Evolutionary conservation across 2,797 vertebrate genomes (phyloP).

Genomic region (Coccyzus lansbergi): DNA sequence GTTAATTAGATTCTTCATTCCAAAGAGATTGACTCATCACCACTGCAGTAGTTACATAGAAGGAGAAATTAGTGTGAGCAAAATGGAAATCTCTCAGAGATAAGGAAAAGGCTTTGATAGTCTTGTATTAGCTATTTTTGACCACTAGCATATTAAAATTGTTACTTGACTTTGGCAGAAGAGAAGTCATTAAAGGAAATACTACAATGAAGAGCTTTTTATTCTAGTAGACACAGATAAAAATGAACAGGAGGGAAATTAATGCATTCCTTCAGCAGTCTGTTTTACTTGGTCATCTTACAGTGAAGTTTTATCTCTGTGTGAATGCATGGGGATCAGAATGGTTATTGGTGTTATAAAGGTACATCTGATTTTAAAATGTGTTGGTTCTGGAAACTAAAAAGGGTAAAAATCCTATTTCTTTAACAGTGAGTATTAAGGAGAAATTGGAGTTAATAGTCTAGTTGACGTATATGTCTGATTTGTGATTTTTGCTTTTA

Average conservation of each 20-base stretch:
- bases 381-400: not conserved
- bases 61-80: not conserved
- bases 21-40: not conserved
- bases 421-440: not conserved
- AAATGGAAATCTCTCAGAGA: not conserved
- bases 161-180: not conserved
- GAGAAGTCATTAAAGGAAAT: not conserved
- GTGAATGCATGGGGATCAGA: not conserved
- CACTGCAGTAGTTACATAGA: not conserved
- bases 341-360: not conserved
- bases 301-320: not conserved
- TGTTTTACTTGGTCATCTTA: not conserved
- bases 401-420: not conserved
- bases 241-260: not conserved
- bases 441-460: not conserved
- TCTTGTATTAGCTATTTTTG: not conserved
- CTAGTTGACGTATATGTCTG: not conserved
- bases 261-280: not conserved
- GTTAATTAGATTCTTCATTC: conserved; percentile 28
- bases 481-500: not conserved
- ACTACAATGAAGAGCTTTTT: not conserved
- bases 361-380: not conserved
- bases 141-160: not conserved
- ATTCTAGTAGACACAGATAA: not conserved
- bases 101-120: not conserved